A percentile compares a stretch with the other conserved stretches of the same genome.
These are phyloP conservation scores for Mythimna lalbum DNA, from an alignment of 2,888 invertebrate species.

Conservation along the genomic window DNA sequence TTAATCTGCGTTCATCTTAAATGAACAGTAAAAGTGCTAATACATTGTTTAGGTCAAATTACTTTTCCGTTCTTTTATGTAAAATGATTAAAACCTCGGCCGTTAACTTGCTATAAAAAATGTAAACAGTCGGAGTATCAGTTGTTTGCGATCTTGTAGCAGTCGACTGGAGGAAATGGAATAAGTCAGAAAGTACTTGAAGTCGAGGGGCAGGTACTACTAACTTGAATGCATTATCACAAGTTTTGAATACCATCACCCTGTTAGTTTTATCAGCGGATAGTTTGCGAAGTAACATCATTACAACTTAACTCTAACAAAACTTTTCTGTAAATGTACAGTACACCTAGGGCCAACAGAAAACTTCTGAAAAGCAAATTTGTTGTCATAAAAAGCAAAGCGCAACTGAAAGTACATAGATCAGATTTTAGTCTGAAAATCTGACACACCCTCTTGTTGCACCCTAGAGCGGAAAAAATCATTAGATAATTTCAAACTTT, in stretches of 20 bases:
- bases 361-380: too few species aligned
- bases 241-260: slow-evolving; percentile 47
- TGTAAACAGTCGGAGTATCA: slow-evolving; percentile 44
- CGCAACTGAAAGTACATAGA: too few species aligned
- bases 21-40: neutral
- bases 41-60: neutral
- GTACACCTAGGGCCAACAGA: too few species aligned
- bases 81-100: neutral
- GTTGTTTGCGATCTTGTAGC: slow-evolving; percentile 36
- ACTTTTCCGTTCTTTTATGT: neutral
- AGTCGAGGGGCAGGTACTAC: slow-evolving; percentile 34
- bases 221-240: slow-evolving; percentile 52
- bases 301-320: slow-evolving; percentile 24
- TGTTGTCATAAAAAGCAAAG: too few species aligned
- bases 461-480: too few species aligned
- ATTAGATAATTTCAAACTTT: too few species aligned
- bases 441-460: too few species aligned
- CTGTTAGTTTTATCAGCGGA: slow-evolving; percentile 34
- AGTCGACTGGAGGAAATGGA: slow-evolving; percentile 51
- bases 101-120: slow-evolving; percentile 22
- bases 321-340: neutral
- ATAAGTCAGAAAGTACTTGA: slow-evolving; percentile 49
- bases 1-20: too few species aligned
- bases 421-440: too few species aligned
- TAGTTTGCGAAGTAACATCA: slow-evolving; percentile 34